phyloP scores from a whole-genome alignment of 2,113 vertebrate species.

The Crotalus helleri region DNA sequence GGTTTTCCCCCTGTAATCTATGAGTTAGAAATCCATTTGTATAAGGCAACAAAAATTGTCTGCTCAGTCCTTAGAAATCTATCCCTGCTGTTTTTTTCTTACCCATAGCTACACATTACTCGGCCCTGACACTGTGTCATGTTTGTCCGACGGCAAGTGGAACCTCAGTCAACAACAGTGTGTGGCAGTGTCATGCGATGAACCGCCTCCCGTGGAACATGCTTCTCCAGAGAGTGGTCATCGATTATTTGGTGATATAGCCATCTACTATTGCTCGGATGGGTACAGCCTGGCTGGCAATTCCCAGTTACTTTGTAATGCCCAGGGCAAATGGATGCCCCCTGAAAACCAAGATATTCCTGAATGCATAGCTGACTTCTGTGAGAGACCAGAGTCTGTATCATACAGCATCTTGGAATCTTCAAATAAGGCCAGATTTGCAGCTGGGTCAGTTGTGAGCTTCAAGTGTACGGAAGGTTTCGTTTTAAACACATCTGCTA shows the following conservation, averaged over 20 bases:
- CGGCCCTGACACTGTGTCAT: slow-evolving; percentile 83
- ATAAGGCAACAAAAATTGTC: background rate
- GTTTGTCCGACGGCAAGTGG: slow-evolving; percentile 84
- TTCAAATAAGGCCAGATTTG: slow-evolving; percentile 83
- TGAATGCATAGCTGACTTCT: slow-evolving; percentile 91
- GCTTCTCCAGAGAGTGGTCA: slow-evolving; percentile 87
- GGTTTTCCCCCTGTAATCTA: background rate
- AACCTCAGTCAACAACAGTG: slow-evolving; percentile 82
- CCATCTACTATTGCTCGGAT: slow-evolving; percentile 91
- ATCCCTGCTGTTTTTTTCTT: slow-evolving; percentile 28
- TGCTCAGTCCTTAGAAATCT: slow-evolving; percentile 23
- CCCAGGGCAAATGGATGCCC: slow-evolving; percentile 88
- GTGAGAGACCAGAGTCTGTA: slow-evolving; percentile 80
- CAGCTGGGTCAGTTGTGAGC: slow-evolving; percentile 82
- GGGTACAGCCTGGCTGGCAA: slow-evolving; percentile 84
- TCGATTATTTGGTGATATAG: slow-evolving; percentile 87
- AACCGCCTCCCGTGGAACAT: slow-evolving; percentile 87
- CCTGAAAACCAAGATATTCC: slow-evolving; percentile 78
- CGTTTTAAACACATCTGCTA: slow-evolving; percentile 85
- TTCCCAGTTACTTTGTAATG: slow-evolving; percentile 86
- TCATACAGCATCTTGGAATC: slow-evolving; percentile 90
- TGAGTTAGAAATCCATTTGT: background rate
- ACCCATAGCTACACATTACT: slow-evolving; percentile 84
- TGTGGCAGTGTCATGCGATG: slow-evolving; percentile 89
- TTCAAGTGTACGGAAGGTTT: slow-evolving; percentile 97